Evolutionary conservation across 2,888 invertebrate genomes (phyloP).

Genomic region (Congeria kusceri): DNA sequence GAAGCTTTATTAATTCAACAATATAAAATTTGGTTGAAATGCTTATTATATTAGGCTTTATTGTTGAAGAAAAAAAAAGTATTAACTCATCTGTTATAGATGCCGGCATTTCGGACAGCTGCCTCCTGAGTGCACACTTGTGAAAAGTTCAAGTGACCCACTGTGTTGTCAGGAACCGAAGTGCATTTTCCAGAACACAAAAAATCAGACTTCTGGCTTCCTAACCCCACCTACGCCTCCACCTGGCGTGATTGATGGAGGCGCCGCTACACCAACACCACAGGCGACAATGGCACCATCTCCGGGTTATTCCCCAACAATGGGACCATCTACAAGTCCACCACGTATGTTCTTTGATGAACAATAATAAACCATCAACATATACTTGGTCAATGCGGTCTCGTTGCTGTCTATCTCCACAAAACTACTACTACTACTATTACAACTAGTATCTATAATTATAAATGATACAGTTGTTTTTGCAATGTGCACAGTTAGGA

Average conservation of each 20-base stretch:
- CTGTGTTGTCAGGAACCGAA: constrained; percentile 70
- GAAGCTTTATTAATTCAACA: too few species aligned
- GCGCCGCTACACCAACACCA: constrained; percentile 60
- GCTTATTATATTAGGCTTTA: too few species aligned
- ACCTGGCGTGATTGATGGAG: constrained; percentile 63
- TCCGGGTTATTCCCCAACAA: constrained; percentile 48
- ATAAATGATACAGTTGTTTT: too few species aligned
- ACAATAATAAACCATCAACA: too few species aligned
- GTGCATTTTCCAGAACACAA: constrained; percentile 54
- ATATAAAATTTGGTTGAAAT: too few species aligned
- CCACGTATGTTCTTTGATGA: constrained; percentile 36
- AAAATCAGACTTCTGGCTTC: constrained; percentile 61
- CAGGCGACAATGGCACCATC: constrained; percentile 48
- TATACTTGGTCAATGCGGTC: too few species aligned
- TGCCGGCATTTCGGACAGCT: constrained; percentile 62
- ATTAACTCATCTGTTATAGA: constrained; percentile 27
- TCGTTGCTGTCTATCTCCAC: too few species aligned
- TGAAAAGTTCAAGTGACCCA: constrained; percentile 69
- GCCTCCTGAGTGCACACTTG: constrained; percentile 60
- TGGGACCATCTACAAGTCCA: constrained; percentile 55
- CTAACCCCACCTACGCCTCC: constrained; percentile 62
- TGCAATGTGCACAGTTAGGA: too few species aligned
- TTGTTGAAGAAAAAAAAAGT: not conserved
- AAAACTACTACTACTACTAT: too few species aligned
- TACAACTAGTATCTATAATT: too few species aligned